Evolutionary conservation across 1,140 invertebrate genomes (phyloP).

Genomic region (Dendroctonus ponderosae): DNA sequence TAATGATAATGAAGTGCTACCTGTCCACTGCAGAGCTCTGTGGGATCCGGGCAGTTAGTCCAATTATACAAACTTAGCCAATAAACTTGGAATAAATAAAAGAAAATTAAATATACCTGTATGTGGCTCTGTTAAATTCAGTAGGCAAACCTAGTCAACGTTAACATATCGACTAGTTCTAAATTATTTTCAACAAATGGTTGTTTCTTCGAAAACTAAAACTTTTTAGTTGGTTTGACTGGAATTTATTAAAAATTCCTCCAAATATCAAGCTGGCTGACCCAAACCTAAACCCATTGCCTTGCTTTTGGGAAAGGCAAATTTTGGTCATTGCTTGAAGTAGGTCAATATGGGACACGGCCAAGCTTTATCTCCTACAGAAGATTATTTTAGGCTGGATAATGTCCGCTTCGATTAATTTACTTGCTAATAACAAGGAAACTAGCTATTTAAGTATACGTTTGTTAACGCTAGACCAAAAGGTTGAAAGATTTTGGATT

Average conservation of each 20-base stretch:
- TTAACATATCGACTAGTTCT: constrained; percentile 7
- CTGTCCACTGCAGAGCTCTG: constrained; percentile 16
- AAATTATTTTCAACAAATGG: background rate
- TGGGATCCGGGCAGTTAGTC: constrained; percentile 23
- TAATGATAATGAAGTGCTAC: constrained; percentile 7
- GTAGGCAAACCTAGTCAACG: constrained; percentile 8
- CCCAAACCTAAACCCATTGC: constrained; percentile 38
- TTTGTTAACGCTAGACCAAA: background rate
- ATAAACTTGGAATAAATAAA: constrained; percentile 19
- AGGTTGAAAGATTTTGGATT: constrained; percentile 25
- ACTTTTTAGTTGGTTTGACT: constrained; percentile 3
- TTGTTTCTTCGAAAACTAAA: background rate
- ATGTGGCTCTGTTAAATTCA: too few relatives aligned
- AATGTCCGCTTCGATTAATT: constrained; percentile 16
- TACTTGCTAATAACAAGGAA: background rate
- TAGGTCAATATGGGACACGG: constrained; percentile 35
- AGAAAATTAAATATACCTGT: constrained; percentile 16
- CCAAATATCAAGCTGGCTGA: constrained; percentile 35
- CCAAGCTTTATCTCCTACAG: constrained; percentile 39
- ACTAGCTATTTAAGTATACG: background rate
- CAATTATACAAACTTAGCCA: constrained; percentile 23
- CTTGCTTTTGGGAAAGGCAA: constrained; percentile 41
- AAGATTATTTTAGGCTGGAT: constrained; percentile 46
- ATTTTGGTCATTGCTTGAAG: constrained; percentile 43
- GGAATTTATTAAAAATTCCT: constrained; percentile 2